Conservation (phyloP, 2,113 vertebrate genomes). For the Nerophis lumbriciformis region DNA sequence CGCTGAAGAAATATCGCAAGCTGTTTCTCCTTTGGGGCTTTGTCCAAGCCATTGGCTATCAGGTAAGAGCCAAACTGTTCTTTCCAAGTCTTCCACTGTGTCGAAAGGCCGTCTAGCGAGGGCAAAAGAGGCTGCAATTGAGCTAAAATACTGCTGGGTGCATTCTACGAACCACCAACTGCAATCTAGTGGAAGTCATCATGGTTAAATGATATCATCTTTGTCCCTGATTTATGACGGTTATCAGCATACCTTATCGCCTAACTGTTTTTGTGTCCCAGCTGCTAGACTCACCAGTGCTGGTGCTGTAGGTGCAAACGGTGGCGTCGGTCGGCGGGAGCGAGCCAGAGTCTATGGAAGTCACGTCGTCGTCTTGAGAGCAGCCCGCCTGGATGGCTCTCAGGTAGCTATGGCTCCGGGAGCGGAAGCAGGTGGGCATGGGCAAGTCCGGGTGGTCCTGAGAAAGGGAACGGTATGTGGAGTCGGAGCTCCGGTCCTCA, state of each 20-base stretch:
- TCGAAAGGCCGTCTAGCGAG: conserved; percentile 46
- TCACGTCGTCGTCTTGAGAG: conserved; percentile 92
- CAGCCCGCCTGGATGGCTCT: conserved; percentile 98
- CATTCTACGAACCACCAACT: conserved; percentile 9
- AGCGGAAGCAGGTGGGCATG: conserved; percentile 93
- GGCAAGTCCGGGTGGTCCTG: conserved; percentile 81
- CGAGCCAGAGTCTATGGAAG: conserved; percentile 88
- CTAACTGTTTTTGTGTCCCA: conserved; percentile 3
- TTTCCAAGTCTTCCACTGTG: conserved; percentile 62
- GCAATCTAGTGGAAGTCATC: neutral
- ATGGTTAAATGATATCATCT: neutral
- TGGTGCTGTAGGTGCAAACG: conserved; percentile 87
- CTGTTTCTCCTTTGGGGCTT: conserved; percentile 66
- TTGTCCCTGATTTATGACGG: neutral
- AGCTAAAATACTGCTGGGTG: conserved; percentile 37
- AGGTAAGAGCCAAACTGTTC: conserved; percentile 63
- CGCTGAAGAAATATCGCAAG: conserved; percentile 63
- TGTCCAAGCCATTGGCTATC: conserved; percentile 62
- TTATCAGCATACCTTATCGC: neutral
- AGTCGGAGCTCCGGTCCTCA: conserved; percentile 81
- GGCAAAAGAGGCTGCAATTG: conserved; percentile 57
- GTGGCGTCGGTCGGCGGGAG: conserved; percentile 83
- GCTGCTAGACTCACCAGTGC: conserved; percentile 80
- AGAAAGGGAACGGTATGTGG: conserved; percentile 79
- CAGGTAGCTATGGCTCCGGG: conserved; percentile 98